Conservation (phyloP, 2,797 vertebrate species). For the Neosilurus mollespiculum region DNA sequence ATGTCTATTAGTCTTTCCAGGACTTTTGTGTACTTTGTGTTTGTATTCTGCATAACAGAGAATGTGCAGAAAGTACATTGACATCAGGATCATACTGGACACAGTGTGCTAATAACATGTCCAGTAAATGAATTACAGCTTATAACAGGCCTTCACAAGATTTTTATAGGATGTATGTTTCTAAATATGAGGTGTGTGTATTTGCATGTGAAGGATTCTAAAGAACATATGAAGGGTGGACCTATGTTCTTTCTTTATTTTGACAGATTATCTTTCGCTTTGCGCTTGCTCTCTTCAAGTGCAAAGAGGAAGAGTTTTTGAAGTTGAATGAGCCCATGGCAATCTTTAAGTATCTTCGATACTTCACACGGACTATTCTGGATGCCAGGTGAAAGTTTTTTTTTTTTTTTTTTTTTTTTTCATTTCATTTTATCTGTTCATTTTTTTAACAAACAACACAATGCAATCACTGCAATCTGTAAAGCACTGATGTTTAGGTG, state of each 20-base stretch:
- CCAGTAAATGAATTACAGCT: neutral
- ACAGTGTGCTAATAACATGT: neutral
- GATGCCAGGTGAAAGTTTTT: conserved; percentile 80
- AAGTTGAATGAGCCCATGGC: conserved; percentile 88
- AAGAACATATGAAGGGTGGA: neutral
- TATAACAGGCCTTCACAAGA: neutral
- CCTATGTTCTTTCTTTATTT: conserved; percentile 30
- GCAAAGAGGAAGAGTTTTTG: conserved; percentile 94
- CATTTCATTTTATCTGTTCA: neutral
- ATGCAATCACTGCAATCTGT: neutral
- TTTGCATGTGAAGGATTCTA: neutral
- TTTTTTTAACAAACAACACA: neutral
- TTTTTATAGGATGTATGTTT: neutral
- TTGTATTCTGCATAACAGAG: neutral
- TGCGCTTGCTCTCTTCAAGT: conserved; percentile 93
- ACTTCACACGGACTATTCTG: conserved; percentile 89
- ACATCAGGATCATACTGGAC: neutral
- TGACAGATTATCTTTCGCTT: conserved; percentile 93
- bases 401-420: neutral
- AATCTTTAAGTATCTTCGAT: conserved; percentile 94
- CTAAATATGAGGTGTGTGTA: neutral
- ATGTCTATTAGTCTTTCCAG: neutral
- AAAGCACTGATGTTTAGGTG: neutral
- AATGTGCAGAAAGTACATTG: neutral
- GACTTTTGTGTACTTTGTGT: neutral